These are phyloP conservation scores for Acridotheres tristis DNA, from an alignment of 2,797 vertebrate genomes.

Conservation along the genomic window DNA sequence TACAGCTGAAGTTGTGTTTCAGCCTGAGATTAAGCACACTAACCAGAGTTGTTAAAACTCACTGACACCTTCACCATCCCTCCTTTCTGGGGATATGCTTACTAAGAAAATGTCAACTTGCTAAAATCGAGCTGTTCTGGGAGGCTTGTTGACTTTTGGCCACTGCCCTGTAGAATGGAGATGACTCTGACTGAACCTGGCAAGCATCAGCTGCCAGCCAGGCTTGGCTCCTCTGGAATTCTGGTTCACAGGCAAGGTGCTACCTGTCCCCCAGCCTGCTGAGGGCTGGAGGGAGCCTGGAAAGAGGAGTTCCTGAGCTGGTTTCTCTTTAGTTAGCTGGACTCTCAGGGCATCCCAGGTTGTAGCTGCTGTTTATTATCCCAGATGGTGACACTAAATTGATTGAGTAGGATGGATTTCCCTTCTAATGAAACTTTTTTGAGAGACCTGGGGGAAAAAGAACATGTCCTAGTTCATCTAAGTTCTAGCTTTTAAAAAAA, in stretches of 20 bases:
- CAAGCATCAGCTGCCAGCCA: background rate
- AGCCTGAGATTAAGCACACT: background rate
- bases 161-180: background rate
- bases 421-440: background rate
- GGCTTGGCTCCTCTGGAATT: background rate
- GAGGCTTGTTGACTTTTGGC: background rate
- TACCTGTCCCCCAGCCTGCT: background rate
- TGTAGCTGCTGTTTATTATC: background rate
- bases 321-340: background rate
- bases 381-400: background rate
- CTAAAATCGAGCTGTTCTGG: background rate
- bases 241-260: background rate
- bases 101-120: background rate
- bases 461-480: background rate
- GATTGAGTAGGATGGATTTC: background rate
- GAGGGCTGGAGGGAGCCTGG: background rate
- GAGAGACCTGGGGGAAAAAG: background rate
- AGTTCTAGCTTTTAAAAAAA: background rate
- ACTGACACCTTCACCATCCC: background rate
- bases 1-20: background rate
- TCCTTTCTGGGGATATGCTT: rapidly evolving
- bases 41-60: background rate
- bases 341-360: background rate
- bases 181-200: background rate
- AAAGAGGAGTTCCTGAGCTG: background rate